Evolutionary conservation across 1,140 invertebrate genomes (phyloP).

Genomic region (Drosophila lacteicornis): DNA sequence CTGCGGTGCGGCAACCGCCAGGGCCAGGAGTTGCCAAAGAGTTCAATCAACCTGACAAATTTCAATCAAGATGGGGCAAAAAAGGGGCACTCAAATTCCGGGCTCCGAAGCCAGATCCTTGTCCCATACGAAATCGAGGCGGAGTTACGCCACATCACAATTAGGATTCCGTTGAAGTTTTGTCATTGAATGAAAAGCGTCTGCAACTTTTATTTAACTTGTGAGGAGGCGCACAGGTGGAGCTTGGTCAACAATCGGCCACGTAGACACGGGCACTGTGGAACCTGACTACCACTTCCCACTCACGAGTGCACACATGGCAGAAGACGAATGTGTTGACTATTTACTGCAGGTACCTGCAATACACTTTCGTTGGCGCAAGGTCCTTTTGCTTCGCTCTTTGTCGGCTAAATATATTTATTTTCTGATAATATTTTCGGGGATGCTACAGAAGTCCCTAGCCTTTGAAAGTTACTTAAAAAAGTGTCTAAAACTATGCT

Average conservation of each 20-base stretch:
- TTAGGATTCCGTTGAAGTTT: constrained; percentile 75
- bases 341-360: constrained; percentile 22
- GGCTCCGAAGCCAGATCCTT: constrained; percentile 1
- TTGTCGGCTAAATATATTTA: too few species aligned
- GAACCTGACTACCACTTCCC: constrained; percentile 32
- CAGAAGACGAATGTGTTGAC: constrained; percentile 32
- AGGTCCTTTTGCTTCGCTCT: neutral
- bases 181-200: constrained; percentile 77
- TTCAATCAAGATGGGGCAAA: constrained; percentile 73
- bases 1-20: constrained; percentile 45
- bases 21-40: constrained; percentile 41
- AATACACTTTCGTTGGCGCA: neutral
- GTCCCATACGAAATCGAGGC: constrained; percentile 10
- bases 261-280: constrained; percentile 1
- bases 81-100: constrained; percentile 36
- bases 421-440: too few species aligned
- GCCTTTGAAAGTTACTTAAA: too few species aligned
- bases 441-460: too few species aligned
- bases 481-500: too few species aligned
- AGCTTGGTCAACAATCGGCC: constrained; percentile 69
- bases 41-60: constrained; percentile 75
- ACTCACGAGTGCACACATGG: constrained; percentile 54
- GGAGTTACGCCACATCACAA: constrained; percentile 71
- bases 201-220: constrained; percentile 78
- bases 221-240: constrained; percentile 28